phyloP scores from a whole-genome alignment of 1,140 invertebrate species.

The Spodoptera frugiperda region DNA sequence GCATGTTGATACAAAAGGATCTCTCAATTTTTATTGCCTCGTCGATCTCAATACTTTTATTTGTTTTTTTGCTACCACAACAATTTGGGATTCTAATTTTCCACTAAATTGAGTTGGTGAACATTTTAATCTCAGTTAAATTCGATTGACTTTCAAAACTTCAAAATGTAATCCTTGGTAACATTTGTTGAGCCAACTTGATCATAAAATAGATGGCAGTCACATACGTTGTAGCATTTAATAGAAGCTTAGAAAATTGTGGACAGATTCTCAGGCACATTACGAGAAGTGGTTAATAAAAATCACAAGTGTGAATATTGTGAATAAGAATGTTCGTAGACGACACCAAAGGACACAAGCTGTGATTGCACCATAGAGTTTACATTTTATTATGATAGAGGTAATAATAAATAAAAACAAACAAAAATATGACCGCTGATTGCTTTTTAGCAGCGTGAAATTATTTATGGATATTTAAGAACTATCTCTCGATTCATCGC shows the following conservation, averaged over 20 bases:
- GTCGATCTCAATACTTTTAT: no score
- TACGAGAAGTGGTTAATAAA: constrained; percentile 9
- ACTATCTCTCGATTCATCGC: constrained; percentile 17
- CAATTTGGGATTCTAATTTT: no score
- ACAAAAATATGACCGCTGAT: not conserved
- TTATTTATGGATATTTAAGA: constrained; percentile 15
- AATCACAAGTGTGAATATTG: not conserved
- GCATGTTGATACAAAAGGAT: not conserved
- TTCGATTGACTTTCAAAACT: not conserved
- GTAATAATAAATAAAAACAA: not conserved
- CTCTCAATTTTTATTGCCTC: no score
- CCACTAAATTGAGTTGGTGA: not conserved
- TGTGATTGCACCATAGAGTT: not conserved
- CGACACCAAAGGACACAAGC: not conserved
- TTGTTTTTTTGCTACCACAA: no score
- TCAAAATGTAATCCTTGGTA: not conserved
- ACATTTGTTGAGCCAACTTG: not conserved
- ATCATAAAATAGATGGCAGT: not conserved
- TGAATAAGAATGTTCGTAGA: constrained; percentile 5
- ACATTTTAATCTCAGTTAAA: not conserved
- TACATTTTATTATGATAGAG: not conserved
- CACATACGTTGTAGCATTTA: constrained; percentile 3
- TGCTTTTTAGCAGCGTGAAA: constrained; percentile 14
- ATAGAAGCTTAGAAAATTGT: constrained; percentile 16
- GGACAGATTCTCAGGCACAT: constrained; percentile 1